These are phyloP conservation scores for Balaenoptera acutorostrata DNA, from an alignment of 2,113 vertebrate species.

Conservation along the genomic window DNA sequence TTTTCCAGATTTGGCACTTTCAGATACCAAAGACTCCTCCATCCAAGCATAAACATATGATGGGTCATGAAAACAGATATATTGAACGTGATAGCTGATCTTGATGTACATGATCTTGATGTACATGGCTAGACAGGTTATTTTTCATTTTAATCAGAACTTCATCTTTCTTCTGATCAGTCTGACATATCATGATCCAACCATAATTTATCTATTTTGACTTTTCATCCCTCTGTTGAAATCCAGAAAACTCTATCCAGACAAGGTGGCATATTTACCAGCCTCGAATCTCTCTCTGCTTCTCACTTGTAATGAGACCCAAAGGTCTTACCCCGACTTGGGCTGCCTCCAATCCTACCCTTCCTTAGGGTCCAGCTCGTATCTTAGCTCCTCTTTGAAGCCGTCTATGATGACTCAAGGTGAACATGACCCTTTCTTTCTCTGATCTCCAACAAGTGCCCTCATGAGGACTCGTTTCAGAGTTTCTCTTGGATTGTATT, in stretches of 20 bases:
- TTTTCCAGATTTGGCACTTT: neutral
- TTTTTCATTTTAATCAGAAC: neutral
- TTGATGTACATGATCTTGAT: neutral
- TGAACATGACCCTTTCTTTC: neutral
- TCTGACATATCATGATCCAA: neutral
- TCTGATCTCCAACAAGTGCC: neutral
- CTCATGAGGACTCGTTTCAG: neutral
- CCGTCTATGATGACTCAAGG: neutral
- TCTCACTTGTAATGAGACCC: too few species aligned
- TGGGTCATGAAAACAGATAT: neutral
- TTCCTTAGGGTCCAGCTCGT: neutral
- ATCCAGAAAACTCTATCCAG: neutral
- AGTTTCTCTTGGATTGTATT: neutral
- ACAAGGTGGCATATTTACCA: neutral
- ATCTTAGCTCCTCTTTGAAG: neutral
- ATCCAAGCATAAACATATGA: neutral
- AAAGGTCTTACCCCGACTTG: too few species aligned
- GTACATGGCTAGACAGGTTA: neutral
- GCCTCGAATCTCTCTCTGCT: neutral
- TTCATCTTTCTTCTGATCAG: neutral
- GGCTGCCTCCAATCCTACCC: too few species aligned
- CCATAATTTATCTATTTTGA: neutral
- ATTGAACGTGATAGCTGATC: neutral
- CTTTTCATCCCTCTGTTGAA: neutral
- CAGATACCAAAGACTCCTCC: neutral